A percentile compares a stretch with the other conserved stretches of the same genome.
Conservation (phyloP, 1,140 invertebrate species). For the Cydia splendana region DNA sequence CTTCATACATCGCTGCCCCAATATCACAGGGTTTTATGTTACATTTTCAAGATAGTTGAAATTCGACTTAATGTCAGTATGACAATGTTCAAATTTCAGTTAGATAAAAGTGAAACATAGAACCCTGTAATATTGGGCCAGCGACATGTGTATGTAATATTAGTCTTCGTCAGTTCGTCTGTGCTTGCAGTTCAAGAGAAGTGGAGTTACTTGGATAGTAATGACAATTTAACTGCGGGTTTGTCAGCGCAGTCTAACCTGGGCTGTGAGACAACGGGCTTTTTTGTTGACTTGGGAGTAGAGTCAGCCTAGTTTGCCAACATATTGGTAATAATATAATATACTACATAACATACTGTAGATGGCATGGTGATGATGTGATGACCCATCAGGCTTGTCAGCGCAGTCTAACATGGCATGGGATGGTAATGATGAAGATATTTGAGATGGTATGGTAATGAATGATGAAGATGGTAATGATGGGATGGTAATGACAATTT, state of each 20-base stretch:
- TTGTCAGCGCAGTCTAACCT: neutral
- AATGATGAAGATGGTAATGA: neutral
- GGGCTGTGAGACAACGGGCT: slow-evolving; percentile 89
- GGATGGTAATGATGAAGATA: neutral
- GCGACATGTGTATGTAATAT: too few relatives aligned
- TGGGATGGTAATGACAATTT: neutral
- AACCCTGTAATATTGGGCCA: too few relatives aligned
- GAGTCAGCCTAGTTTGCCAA: slow-evolving; percentile 90
- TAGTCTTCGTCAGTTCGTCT: too few relatives aligned
- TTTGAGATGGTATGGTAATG: neutral
- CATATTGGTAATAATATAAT: slow-evolving; percentile 43
- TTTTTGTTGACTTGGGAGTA: slow-evolving; percentile 91
- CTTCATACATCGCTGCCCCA: too few relatives aligned
- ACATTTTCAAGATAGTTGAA: too few relatives aligned
- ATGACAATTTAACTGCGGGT: slow-evolving; percentile 45
- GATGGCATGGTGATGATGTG: neutral
- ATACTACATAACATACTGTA: too few relatives aligned
- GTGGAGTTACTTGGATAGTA: neutral
- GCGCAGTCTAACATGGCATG: neutral
- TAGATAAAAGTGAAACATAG: too few relatives aligned
- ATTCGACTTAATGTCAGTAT: too few relatives aligned
- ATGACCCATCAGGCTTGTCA: neutral
- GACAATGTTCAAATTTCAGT: too few relatives aligned
- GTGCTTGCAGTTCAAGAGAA: too few relatives aligned
- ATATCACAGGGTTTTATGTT: too few relatives aligned